Conservation (phyloP, 1,140 invertebrate species). For the Oscheius sp. region DNA sequence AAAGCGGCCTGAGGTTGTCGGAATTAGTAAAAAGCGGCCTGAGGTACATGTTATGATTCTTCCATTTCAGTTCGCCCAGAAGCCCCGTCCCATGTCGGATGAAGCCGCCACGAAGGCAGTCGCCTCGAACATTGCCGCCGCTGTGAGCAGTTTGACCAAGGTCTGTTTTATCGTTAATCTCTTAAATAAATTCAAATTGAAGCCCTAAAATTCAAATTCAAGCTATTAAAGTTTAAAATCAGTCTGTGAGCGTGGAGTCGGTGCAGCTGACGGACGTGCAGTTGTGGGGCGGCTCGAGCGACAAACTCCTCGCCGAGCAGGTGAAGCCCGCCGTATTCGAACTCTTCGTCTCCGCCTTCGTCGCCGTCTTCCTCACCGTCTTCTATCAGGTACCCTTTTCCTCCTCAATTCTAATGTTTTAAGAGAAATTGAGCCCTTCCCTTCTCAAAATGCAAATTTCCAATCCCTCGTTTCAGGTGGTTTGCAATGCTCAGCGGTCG, state of each 20-base stretch:
- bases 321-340: conserved; percentile 97
- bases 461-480: not conserved
- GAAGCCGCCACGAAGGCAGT: conserved; percentile 17
- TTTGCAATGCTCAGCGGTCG: not conserved
- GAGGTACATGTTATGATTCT: not conserved
- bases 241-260: not conserved
- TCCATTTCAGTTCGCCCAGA: conserved; percentile 43
- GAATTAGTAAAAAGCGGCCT: too few species aligned
- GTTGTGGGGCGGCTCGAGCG: conserved; percentile 23
- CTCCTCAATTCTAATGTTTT: not conserved
- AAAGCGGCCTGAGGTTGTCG: too few species aligned
- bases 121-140: conserved; percentile 11
- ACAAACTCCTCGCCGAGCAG: conserved; percentile 65
- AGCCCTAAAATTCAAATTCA: too few species aligned
- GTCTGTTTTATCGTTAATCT: conserved; percentile 32
- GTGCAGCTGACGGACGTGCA: conserved; percentile 8
- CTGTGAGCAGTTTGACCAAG: not conserved
- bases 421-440: too few species aligned
- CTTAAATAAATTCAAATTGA: too few species aligned
- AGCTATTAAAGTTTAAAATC: conserved; percentile 28
- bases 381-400: conserved; percentile 69
- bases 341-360: conserved; percentile 82
- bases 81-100: conserved; percentile 39
- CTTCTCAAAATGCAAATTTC: too few species aligned
- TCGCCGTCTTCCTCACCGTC: conserved; percentile 75